Evolutionary conservation across 2,797 vertebrate species (phyloP), one percentile per base, ranked within the genome.

Genomic region (Poeciliopsis gracilis): DNA sequence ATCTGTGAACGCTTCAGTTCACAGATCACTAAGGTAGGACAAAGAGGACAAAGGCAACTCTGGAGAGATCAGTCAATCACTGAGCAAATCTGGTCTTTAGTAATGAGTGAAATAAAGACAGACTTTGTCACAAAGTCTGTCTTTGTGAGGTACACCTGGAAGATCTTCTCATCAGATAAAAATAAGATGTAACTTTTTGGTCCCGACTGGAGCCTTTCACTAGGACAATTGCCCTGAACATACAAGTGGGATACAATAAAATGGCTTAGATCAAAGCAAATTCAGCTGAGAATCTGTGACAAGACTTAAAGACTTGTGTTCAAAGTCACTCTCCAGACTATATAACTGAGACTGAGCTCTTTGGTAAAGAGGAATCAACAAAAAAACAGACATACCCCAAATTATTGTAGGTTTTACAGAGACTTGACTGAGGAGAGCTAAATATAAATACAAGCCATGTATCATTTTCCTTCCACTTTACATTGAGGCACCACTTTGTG

Each of bases 391-490:
- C 36, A 38, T 41, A 67, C 36, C 9, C 36, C 36, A 38, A 41
- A 41, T 41, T 23, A 51, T 8, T 1, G 53, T 57, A 11, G 25
- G 63, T 38, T 38, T 38, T 11, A 38, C 33, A 66, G 36, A 66
- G 36, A 66, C 36, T 25, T 41, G 36, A 41, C 11, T 41, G 11
- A 67, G 10, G 23, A 41, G 36, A 18, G 63, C 67, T n/a, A 3
- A 70, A 70, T 45, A 28, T 41, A 43, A 69, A 69, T 5, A 25
- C 4, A 69, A 43, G 11, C 20, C 20, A 13, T 45, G n/a, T n/a
- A 45, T 70, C 11, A 28, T 70, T 70, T 69, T 70, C 25, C 67
- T 70, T 45, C 67, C 67, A 70, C 20, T 38, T 41, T 36, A 41
- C 10, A 41, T 67, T 41, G 11, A 67, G 23, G 18, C 63, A 38